Conservation (phyloP, 1,140 invertebrate species). For the Himalopsyche phryganea region DNA sequence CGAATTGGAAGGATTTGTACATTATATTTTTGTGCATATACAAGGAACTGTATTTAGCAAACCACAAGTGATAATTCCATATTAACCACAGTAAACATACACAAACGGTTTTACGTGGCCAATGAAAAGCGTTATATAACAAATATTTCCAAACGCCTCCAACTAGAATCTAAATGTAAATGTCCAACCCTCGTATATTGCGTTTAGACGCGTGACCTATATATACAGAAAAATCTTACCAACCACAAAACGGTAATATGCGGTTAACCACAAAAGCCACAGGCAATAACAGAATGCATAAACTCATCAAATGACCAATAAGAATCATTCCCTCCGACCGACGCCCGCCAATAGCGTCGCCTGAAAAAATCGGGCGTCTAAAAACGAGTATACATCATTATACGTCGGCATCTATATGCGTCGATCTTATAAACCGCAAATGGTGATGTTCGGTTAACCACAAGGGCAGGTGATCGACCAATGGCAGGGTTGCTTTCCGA, state of each 20-base stretch:
- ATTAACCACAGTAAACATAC: too few species aligned
- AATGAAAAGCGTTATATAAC: too few species aligned
- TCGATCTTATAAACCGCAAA: slow-evolving; percentile 30
- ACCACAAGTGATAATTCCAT: too few species aligned
- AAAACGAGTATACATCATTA: not conserved
- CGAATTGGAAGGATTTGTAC: too few species aligned
- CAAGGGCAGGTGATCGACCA: slow-evolving; percentile 41
- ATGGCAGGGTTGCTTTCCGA: slow-evolving; percentile 37
- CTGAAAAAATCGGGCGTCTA: slow-evolving; percentile 12
- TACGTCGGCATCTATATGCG: slow-evolving; percentile 1
- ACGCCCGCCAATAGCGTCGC: slow-evolving; percentile 9
- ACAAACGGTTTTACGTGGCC: too few species aligned
- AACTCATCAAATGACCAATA: slow-evolving; percentile 14
- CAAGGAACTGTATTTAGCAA: too few species aligned
- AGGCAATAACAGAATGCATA: not conserved
- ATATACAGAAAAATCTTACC: not conserved
- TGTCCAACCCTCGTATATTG: too few species aligned
- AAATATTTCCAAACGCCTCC: not conserved
- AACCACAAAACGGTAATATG: slow-evolving; percentile 7
- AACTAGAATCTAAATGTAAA: not conserved
- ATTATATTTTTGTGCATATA: too few species aligned
- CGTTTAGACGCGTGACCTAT: too few species aligned
- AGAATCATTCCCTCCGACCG: not conserved
- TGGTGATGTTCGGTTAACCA: slow-evolving; percentile 38
- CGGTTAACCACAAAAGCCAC: slow-evolving; percentile 7